phyloP scores from a whole-genome alignment of 2,888 invertebrate species.

The Perizoma flavofasciatum region DNA sequence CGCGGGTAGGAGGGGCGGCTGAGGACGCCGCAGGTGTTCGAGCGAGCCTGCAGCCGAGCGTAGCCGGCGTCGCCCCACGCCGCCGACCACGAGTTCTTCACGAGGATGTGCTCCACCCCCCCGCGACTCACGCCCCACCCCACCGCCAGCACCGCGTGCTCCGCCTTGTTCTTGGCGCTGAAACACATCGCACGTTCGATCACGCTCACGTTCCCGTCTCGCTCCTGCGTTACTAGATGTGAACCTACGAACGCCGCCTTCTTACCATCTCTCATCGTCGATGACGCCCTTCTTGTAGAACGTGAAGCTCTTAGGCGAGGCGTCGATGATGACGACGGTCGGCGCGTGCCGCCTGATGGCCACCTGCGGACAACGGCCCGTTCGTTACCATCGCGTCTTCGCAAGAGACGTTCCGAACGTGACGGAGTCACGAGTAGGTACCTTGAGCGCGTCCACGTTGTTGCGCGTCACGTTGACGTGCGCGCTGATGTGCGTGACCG shows the following conservation, averaged over 20 bases:
- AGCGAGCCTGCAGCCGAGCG: constrained; percentile 57
- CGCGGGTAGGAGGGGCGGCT: constrained; percentile 61
- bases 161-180: constrained; percentile 51
- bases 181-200: constrained; percentile 5
- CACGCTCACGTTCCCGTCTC: too few species aligned
- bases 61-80: constrained; percentile 67
- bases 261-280: constrained; percentile 66
- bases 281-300: constrained; percentile 61
- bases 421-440: constrained; percentile 27
- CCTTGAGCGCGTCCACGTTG: constrained; percentile 69
- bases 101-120: constrained; percentile 62
- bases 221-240: too few species aligned
- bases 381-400: too few species aligned
- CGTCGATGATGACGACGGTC: constrained; percentile 67
- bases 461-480: constrained; percentile 66
- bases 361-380: constrained; percentile 45
- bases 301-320: constrained; percentile 52
- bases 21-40: constrained; percentile 71
- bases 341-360: constrained; percentile 66
- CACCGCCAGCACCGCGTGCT: constrained; percentile 70
- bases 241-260: constrained; percentile 1
- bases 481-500: constrained; percentile 66
- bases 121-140: constrained; percentile 63
- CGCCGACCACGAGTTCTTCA: constrained; percentile 71
- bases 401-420: too few species aligned